phyloP scores from a whole-genome alignment of 2,113 vertebrate genomes.

The Sinocyclocheilus anophthalmus region DNA sequence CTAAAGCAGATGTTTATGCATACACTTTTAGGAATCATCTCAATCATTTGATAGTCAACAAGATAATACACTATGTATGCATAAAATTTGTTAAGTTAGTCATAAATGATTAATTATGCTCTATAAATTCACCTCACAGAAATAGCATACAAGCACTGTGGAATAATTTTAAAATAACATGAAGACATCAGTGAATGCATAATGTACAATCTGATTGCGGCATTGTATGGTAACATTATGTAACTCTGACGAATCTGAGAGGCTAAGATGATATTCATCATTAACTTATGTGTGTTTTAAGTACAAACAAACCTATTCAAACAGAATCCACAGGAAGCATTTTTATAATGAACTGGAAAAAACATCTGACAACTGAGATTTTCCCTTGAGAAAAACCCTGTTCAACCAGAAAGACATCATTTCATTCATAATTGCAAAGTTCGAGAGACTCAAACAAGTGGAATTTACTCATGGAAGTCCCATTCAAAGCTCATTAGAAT shows the following conservation, averaged over 20 bases:
- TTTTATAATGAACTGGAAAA: not conserved
- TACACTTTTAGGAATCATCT: not conserved
- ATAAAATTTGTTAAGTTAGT: too few species aligned
- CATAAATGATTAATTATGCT: not conserved
- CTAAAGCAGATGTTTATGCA: not conserved
- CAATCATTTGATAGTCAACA: not conserved
- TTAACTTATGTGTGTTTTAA: not conserved
- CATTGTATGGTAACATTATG: not conserved
- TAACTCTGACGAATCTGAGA: not conserved
- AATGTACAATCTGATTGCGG: not conserved
- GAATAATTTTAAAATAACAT: not conserved
- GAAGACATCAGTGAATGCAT: not conserved
- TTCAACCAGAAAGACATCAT: slow-evolving; percentile 2
- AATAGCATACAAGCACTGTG: not conserved
- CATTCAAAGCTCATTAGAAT: slow-evolving; percentile 40
- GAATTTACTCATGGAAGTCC: slow-evolving; percentile 7
- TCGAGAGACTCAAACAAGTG: not conserved
- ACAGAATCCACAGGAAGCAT: not conserved
- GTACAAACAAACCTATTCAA: slow-evolving; percentile 5
- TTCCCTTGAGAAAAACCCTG: not conserved
- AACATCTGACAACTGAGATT: not conserved
- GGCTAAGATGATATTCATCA: not conserved
- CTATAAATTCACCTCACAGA: not conserved
- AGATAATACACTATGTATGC: not conserved
- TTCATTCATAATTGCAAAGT: slow-evolving; percentile 9